Evolutionary conservation across 2,797 vertebrate species (phyloP).

Genomic region (Pseudopleuronectes americanus): DNA sequence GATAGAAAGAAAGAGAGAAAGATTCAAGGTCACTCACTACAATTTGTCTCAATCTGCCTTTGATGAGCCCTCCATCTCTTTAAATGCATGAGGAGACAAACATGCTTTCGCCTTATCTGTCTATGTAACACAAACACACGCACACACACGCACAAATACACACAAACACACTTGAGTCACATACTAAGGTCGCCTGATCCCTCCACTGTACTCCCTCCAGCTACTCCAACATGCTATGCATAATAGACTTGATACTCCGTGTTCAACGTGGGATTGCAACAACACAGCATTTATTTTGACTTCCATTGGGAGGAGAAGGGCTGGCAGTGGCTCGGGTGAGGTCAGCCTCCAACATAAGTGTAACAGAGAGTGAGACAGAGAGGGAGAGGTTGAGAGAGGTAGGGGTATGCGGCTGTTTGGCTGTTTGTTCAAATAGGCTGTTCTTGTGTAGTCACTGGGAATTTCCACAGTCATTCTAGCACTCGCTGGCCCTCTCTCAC

Average conservation of each 20-base stretch:
- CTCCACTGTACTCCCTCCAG: constrained; percentile 33
- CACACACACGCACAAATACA: constrained; percentile 23
- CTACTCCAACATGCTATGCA: constrained; percentile 38
- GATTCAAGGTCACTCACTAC: constrained; percentile 34
- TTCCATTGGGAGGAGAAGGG: constrained; percentile 53
- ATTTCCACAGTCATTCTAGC: constrained; percentile 79
- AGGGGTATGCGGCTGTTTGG: constrained; percentile 60
- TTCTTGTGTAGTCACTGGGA: constrained; percentile 75
- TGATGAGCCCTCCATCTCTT: constrained; percentile 27
- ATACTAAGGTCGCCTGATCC: constrained; percentile 44
- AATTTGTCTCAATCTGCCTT: constrained; percentile 9
- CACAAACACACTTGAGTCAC: constrained; percentile 12
- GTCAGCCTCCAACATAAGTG: constrained; percentile 61
- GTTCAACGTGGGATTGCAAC: constrained; percentile 40
- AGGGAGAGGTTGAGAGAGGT: constrained; percentile 10
- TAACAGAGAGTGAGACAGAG: not conserved
- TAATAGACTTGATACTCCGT: constrained; percentile 28
- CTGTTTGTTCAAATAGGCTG: constrained; percentile 69
- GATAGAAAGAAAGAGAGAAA: constrained; percentile 9
- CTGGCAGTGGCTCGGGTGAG: constrained; percentile 62
- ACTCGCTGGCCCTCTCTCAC: constrained; percentile 55
- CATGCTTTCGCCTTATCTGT: not conserved
- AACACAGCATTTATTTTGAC: constrained; percentile 54
- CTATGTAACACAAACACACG: constrained; percentile 1
- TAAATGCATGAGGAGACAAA: constrained; percentile 22